Evolutionary conservation across 2,113 vertebrate species (phyloP).

Genomic region (Elachura formosa): DNA sequence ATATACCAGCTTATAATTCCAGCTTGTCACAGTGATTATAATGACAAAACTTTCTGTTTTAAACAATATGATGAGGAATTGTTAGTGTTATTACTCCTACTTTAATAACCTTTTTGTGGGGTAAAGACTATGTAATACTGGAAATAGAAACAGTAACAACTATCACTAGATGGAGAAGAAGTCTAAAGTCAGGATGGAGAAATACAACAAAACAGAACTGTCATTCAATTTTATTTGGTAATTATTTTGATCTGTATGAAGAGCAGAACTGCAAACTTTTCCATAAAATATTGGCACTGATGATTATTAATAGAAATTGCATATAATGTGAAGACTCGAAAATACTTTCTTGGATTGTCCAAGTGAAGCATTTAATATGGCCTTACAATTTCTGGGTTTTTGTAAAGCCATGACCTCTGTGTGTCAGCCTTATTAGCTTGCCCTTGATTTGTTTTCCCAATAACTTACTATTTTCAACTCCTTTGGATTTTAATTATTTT

Average conservation of each 20-base stretch:
- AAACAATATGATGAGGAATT: neutral
- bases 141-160: neutral
- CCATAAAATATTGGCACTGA: neutral
- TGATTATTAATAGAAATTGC: neutral
- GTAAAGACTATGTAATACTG: neutral
- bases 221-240: neutral
- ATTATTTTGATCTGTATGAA: neutral
- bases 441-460: neutral
- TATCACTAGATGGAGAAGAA: neutral
- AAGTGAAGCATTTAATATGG: neutral
- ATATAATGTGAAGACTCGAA: neutral
- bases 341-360: neutral
- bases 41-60: neutral
- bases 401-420: neutral
- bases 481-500: slow-evolving; percentile 53
- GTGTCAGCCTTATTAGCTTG: neutral
- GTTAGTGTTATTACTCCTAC: neutral
- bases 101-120: neutral
- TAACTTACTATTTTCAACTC: slow-evolving; percentile 32
- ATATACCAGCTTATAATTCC: slow-evolving; percentile 43
- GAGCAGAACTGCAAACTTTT: neutral
- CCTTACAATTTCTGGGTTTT: neutral
- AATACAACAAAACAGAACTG: neutral
- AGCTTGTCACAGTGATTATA: slow-evolving; percentile 34
- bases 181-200: neutral